Evolutionary conservation across 92 coral and sea anemone species (phyloP).

Genomic region (Siderastrea siderea): DNA sequence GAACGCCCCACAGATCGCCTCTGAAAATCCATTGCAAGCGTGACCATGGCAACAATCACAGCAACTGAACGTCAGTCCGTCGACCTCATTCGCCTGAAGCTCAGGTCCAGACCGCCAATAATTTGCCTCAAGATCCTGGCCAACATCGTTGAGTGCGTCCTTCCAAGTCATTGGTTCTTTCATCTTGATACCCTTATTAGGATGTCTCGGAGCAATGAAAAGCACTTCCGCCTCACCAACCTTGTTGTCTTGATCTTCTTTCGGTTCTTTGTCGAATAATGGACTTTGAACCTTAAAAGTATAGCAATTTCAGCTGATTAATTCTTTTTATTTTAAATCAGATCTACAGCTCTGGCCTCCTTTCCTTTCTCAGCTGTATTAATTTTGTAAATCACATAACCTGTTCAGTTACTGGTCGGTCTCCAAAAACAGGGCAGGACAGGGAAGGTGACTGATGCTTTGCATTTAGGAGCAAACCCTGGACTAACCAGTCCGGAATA

Average conservation of each 20-base stretch:
- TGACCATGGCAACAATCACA: constrained; percentile 70
- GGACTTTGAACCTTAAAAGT: constrained; percentile 61
- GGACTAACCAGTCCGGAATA: too few species aligned
- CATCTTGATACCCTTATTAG: constrained; percentile 17
- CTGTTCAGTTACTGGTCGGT: too few species aligned
- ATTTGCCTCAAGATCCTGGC: constrained; percentile 45
- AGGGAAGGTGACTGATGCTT: too few species aligned
- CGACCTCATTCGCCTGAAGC: constrained; percentile 59
- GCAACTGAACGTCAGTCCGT: constrained; percentile 72
- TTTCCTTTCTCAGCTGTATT: too few species aligned
- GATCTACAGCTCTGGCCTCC: too few species aligned
- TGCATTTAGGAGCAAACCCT: too few species aligned
- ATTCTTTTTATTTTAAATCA: too few species aligned
- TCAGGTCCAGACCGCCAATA: constrained; percentile 79
- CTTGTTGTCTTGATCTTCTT: constrained; percentile 26
- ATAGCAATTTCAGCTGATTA: background rate
- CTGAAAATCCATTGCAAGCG: constrained; percentile 46
- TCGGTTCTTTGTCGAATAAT: constrained; percentile 47
- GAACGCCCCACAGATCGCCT: constrained; percentile 65
- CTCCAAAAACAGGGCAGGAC: too few species aligned
- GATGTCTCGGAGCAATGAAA: constrained; percentile 69
- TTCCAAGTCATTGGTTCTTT: constrained; percentile 32
- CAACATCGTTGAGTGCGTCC: constrained; percentile 47
- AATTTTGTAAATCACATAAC: too few species aligned
- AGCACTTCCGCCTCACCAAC: constrained; percentile 77